Conservation (phyloP, 2,888 invertebrate species). For the Eristalis arbustorum region DNA sequence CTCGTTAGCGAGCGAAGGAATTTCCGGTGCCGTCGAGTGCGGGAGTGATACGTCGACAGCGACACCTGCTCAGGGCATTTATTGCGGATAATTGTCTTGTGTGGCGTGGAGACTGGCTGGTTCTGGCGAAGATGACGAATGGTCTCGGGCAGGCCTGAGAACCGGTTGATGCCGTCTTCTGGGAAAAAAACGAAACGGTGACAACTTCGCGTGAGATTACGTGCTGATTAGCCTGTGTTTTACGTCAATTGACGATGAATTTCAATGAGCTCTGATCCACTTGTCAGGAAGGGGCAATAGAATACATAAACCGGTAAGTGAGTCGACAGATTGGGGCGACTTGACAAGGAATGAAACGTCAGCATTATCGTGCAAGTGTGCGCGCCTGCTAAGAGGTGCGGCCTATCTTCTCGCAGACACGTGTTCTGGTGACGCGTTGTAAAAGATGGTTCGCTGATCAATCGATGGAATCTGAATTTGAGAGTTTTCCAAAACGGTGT, state of each 20-base stretch:
- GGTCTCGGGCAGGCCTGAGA: neutral
- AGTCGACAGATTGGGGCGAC: no score
- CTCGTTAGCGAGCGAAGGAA: constrained; percentile 50
- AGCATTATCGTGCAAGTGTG: no score
- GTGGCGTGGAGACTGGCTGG: constrained; percentile 11
- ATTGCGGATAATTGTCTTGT: constrained; percentile 12
- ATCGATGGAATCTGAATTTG: no score
- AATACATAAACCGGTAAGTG: no score
- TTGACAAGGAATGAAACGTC: no score
- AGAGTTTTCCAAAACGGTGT: no score
- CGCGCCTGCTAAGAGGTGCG: no score
- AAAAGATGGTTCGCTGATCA: no score
- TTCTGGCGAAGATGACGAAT: constrained; percentile 19
- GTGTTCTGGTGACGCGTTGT: no score
- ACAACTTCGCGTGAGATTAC: neutral
- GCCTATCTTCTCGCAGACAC: no score
- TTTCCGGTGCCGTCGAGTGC: constrained; percentile 53
- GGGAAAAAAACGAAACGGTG: neutral
- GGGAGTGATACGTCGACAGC: constrained; percentile 24
- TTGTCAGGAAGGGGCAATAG: neutral
- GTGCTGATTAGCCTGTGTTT: neutral
- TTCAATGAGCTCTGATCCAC: neutral
- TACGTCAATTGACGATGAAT: neutral
- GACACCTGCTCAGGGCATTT: constrained; percentile 41
- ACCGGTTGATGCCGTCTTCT: neutral